These are phyloP conservation scores for Dorcus parallelipipedus DNA, from an alignment of 2,888 invertebrate species.

Conservation along the genomic window DNA sequence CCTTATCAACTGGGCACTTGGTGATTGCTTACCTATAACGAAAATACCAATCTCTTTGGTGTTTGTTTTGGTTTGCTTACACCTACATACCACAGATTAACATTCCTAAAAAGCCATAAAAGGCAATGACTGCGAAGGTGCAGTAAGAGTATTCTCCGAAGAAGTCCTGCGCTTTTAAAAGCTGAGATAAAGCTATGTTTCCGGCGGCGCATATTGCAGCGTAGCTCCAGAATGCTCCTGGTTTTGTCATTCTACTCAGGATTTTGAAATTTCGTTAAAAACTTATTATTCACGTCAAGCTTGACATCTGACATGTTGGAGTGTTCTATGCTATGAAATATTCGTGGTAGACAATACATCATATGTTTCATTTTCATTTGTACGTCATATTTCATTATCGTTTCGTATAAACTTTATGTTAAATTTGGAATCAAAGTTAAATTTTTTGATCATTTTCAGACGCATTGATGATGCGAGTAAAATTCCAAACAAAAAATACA, in stretches of 20 bases:
- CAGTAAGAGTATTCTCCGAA: not conserved
- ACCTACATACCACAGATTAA: not conserved
- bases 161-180: not conserved
- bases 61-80: too few species aligned
- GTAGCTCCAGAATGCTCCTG: not conserved
- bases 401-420: too few species aligned
- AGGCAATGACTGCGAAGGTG: not conserved
- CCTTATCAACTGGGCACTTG: not conserved
- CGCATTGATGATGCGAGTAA: too few species aligned
- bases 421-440: too few species aligned
- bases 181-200: not conserved
- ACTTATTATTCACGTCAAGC: too few species aligned
- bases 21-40: constrained; percentile 1
- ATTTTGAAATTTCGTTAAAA: not conserved
- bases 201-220: not conserved
- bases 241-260: not conserved
- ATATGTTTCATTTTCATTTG: too few species aligned
- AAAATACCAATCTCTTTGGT: not conserved
- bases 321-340: too few species aligned
- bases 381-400: too few species aligned
- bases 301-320: not conserved
- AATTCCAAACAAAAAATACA: too few species aligned
- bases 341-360: too few species aligned
- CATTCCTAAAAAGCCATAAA: not conserved
- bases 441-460: too few species aligned